phyloP scores from a whole-genome alignment of 2,797 vertebrate genomes.

The Hydrocynus forskahlii region DNA sequence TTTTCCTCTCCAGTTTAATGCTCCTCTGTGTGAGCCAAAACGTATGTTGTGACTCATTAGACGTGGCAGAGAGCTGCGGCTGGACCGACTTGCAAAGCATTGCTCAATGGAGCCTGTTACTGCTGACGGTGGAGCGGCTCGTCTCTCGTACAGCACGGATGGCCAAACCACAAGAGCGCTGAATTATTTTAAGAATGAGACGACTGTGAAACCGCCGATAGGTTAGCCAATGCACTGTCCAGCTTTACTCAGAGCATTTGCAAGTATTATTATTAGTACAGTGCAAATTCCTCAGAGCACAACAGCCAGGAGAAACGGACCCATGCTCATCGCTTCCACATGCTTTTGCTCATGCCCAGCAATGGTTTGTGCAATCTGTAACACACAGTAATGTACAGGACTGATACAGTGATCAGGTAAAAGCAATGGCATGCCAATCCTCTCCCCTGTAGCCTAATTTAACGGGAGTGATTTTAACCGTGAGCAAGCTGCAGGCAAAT shows the following conservation, averaged over 20 bases:
- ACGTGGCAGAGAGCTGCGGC: conserved; percentile 40
- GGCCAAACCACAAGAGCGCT: conserved; percentile 25
- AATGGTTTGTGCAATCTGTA: conserved; percentile 3
- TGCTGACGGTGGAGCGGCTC: conserved; percentile 26
- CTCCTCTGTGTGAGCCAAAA: conserved; percentile 38
- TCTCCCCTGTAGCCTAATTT: conserved; percentile 4
- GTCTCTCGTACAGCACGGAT: conserved; percentile 19
- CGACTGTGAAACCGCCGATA: conserved; percentile 19
- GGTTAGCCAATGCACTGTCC: conserved; percentile 10
- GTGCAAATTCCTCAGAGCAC: conserved; percentile 14
- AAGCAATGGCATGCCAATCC: neutral
- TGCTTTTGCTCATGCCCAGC: conserved; percentile 11
- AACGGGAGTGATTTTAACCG: conserved; percentile 27
- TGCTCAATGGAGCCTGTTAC: conserved; percentile 43
- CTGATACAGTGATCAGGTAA: neutral
- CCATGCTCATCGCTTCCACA: conserved; percentile 9
- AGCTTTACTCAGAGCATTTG: conserved; percentile 7
- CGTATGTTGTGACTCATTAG: conserved; percentile 47
- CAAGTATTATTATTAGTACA: conserved; percentile 21
- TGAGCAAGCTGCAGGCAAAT: conserved; percentile 3
- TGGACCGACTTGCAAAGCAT: conserved; percentile 41
- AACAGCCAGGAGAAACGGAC: neutral
- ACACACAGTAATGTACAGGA: neutral
- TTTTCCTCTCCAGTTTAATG: conserved; percentile 31
- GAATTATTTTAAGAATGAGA: conserved; percentile 51